A percentile compares a stretch with the other conserved stretches of the same genome.
Evolutionary conservation across 2,113 vertebrate genomes (phyloP).

Genomic region (Passer domesticus): DNA sequence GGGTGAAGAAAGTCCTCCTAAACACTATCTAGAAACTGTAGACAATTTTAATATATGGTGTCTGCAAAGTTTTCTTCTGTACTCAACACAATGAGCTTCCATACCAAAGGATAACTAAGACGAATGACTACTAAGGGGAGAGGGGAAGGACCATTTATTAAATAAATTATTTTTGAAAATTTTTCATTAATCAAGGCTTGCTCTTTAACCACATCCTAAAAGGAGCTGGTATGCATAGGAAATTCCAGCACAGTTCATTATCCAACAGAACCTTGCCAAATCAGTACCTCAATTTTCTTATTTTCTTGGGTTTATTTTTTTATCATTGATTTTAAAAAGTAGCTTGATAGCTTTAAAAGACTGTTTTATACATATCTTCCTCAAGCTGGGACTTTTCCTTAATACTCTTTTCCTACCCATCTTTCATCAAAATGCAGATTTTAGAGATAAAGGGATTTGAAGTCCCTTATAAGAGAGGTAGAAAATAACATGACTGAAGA

Average conservation of each 20-base stretch:
- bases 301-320: neutral
- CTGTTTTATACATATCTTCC: neutral
- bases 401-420: neutral
- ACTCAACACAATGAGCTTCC: neutral
- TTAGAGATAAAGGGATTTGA: neutral
- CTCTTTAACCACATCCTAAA: neutral
- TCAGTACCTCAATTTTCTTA: neutral
- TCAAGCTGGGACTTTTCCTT: neutral
- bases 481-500: neutral
- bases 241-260: neutral
- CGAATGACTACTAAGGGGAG: neutral
- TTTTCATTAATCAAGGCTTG: neutral
- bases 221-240: neutral
- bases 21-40: neutral
- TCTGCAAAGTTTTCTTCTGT: neutral
- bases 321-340: neutral
- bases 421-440: slow-evolving; percentile 44
- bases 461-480: neutral
- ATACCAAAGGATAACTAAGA: neutral
- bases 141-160: neutral
- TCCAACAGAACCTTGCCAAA: neutral
- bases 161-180: neutral
- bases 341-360: neutral
- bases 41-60: neutral
- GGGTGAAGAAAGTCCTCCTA: neutral